Conservation (phyloP, 2,113 vertebrate species). For the Pterophyllum scalare region DNA sequence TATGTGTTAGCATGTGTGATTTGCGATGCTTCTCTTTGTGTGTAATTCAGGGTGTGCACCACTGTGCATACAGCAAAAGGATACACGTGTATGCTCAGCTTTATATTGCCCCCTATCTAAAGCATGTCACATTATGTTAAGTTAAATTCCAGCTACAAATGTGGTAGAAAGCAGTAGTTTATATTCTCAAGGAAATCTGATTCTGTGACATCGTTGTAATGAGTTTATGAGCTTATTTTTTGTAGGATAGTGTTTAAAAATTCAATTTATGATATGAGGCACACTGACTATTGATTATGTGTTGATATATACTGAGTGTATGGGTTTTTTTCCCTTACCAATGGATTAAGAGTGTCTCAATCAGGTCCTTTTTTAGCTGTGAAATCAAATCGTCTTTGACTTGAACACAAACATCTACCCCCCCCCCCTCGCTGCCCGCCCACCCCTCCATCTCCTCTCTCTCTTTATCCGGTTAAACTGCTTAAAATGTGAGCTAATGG, state of each 20-base stretch:
- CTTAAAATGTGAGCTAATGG: constrained; percentile 45
- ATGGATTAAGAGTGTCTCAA: background rate
- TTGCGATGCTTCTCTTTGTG: background rate
- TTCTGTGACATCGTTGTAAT: background rate
- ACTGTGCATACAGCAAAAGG: background rate
- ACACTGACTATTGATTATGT: background rate
- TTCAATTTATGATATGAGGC: background rate
- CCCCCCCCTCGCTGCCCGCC: background rate
- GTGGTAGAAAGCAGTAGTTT: background rate
- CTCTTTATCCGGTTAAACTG: constrained; percentile 4
- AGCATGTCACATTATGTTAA: background rate
- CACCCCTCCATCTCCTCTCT: constrained; percentile 2
- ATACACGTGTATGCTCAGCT: background rate
- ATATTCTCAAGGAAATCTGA: constrained; percentile 1
- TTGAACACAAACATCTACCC: constrained; percentile 4
- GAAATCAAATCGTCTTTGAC: constrained; percentile 19
- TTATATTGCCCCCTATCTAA: background rate
- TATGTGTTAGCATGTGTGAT: constrained; percentile 8
- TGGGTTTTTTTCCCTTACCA: background rate
- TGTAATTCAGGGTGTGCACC: constrained; percentile 25
- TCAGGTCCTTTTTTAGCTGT: background rate
- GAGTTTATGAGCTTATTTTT: background rate
- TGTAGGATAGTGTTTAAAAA: background rate
- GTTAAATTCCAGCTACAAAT: background rate
- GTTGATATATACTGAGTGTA: background rate